Conservation (phyloP, 2,113 vertebrate genomes). For the Siphamia tubifer region DNA sequence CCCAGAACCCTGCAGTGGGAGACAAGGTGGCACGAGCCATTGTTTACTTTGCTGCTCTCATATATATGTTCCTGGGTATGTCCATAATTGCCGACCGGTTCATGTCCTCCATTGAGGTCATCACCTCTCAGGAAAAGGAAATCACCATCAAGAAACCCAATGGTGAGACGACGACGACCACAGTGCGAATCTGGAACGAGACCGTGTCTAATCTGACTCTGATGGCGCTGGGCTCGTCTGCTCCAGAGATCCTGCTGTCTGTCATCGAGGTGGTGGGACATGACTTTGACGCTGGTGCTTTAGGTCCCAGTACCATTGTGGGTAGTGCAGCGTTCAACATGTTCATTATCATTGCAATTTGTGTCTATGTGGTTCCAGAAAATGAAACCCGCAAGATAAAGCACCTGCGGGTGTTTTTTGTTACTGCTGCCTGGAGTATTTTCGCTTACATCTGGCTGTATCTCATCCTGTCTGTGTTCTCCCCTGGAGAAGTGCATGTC, state of each 20-base stretch:
- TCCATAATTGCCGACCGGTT: constrained; percentile 88
- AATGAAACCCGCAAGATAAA: constrained; percentile 83
- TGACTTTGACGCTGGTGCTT: constrained; percentile 81
- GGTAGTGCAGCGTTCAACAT: constrained; percentile 89
- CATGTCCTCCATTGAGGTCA: constrained; percentile 90
- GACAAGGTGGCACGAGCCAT: constrained; percentile 87
- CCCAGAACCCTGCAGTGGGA: constrained; percentile 84
- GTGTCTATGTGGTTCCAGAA: constrained; percentile 84
- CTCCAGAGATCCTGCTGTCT: constrained; percentile 86
- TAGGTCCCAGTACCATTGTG: constrained; percentile 87
- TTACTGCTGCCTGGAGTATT: constrained; percentile 85
- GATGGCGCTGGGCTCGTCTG: constrained; percentile 86
- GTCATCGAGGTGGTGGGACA: constrained; percentile 86
- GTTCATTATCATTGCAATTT: constrained; percentile 87
- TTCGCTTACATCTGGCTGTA: constrained; percentile 89
- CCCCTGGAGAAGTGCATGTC: constrained; percentile 81
- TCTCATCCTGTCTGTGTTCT: constrained; percentile 83
- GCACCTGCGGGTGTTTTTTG: constrained; percentile 85
- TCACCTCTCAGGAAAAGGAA: constrained; percentile 87
- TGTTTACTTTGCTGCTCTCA: constrained; percentile 86
- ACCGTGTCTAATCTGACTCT: constrained; percentile 87
- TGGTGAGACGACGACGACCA: constrained; percentile 83
- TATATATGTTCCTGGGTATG: constrained; percentile 90
- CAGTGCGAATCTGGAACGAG: constrained; percentile 87
- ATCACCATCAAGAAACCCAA: constrained; percentile 86